These are phyloP conservation scores for Thymelicus lineola DNA, from an alignment of 2,888 invertebrate species.

Conservation along the genomic window DNA sequence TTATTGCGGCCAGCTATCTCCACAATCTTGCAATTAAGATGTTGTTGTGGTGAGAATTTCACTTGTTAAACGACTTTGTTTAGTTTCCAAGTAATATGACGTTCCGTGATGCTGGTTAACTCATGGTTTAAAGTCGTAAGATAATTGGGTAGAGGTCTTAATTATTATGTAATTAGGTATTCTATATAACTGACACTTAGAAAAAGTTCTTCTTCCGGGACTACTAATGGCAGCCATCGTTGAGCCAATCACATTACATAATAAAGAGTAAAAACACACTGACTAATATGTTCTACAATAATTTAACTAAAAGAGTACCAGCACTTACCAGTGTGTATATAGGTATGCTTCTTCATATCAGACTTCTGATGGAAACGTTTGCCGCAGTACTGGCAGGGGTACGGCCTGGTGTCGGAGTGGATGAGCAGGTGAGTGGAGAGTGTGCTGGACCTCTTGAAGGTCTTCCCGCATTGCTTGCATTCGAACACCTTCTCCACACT, in stretches of 20 bases:
- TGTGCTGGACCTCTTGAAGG: conserved; percentile 98
- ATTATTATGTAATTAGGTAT: too few relatives aligned
- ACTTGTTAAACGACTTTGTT: conserved; percentile 14
- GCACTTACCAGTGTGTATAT: conserved; percentile 94
- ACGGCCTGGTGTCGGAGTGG: conserved; percentile 98
- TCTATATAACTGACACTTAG: too few relatives aligned
- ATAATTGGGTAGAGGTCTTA: too few relatives aligned
- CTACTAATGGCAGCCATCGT: too few relatives aligned
- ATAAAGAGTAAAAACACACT: too few relatives aligned
- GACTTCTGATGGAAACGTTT: conserved; percentile 99
- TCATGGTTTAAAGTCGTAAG: too few relatives aligned
- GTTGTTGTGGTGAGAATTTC: conserved; percentile 28
- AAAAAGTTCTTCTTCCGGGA: too few relatives aligned
- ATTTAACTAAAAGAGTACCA: background rate
- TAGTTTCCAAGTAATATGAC: background rate
- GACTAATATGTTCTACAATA: too few relatives aligned
- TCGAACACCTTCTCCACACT: conserved; percentile 97
- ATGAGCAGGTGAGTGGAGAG: conserved; percentile 98
- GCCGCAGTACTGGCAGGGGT: conserved; percentile 99
- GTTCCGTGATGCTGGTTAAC: background rate
- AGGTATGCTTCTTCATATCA: conserved; percentile 99
- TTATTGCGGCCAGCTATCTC: conserved; percentile 23
- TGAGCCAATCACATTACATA: too few relatives aligned
- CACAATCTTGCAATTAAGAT: conserved; percentile 34
- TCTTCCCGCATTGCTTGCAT: conserved; percentile 98